Base-by-base conservation (phyloP, 2,888 invertebrate species). In the Micropterix aruncella region DNA sequence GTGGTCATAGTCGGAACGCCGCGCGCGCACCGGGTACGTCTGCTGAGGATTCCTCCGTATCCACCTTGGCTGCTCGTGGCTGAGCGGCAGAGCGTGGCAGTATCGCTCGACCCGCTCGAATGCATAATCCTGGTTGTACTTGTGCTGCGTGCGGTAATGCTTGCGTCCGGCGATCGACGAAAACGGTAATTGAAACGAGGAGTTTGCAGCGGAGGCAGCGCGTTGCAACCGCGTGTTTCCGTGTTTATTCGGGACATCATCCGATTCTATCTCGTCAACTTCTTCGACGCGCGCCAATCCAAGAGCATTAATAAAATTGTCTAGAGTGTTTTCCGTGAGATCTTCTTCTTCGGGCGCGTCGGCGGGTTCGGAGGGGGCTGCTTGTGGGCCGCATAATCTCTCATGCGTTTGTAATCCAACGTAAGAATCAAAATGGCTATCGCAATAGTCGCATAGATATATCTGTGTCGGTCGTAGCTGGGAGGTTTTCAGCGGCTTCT, bases 371-470 rank as follows among this genome's bases (percentile, higher is more conserved):
- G 46, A 57, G 4, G 19, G 40, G 5, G 54, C 48, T 46, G 51
- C 52, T 45, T 60, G 61, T 58, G 60, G 62, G 47, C 66, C 67
- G 53, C 71, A 71, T 40, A 69, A 62, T 57, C 66, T 63, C 57
- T 71, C 71, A 52, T 71, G 71, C 1, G 58, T 61, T 53, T 56
- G 60, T 38, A 70, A 52, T 41, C 60, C 52, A 37, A 66, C 63
- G 44, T 62, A 54, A 50, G 67, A 69, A 50, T 80, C 75, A 57
- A 83, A 75, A 60, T 82, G 82, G 47, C 79, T 80, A 61, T 83
- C 84, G 60, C 83, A 83, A 56, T 77, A 79, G 56, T 83, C 84
- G 61, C 83, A 83, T 41, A 83, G 65, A 60, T 81, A 83, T 54
- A 83, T 82, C 56, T 83, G 81, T 49, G 77, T 65, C 48, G 77